Conservation (phyloP, 2,888 invertebrate genomes). For the Drosophila borborema region DNA sequence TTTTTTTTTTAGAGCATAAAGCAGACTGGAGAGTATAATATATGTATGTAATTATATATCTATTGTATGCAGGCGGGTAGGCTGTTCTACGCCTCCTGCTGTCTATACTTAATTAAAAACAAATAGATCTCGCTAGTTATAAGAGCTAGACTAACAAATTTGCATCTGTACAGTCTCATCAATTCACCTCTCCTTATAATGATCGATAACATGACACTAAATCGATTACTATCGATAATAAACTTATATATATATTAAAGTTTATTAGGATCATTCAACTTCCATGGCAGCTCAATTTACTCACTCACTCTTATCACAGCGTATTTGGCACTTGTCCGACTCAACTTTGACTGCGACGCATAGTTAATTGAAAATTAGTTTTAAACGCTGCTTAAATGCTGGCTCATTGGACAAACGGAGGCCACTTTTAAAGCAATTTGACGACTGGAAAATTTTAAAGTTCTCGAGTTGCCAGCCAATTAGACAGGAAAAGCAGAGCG, state of each 20-base stretch:
- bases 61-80: too few relatives aligned
- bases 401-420: conserved; percentile 17
- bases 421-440: conserved; percentile 29
- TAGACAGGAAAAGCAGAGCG: conserved; percentile 53
- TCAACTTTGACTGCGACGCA: not conserved
- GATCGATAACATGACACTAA: not conserved
- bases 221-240: not conserved
- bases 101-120: not conserved
- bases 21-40: not conserved
- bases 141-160: not conserved
- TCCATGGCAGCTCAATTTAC: not conserved
- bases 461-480: conserved; percentile 54
- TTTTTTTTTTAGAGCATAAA: not conserved
- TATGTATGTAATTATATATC: not conserved
- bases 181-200: accelerated
- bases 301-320: too few relatives aligned
- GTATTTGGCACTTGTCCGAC: not conserved
- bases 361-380: conserved; percentile 28
- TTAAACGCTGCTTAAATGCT: conserved; percentile 46
- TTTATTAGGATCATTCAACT: not conserved
- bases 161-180: not conserved
- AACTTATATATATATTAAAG: not conserved
- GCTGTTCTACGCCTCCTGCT: not conserved
- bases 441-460: conserved; percentile 25
- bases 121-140: not conserved